Percentiles rank a stretch among this genome's conserved stretches.
phyloP scores from a whole-genome alignment of 2,797 vertebrate genomes.

The Zenarchopterus dispar region DNA sequence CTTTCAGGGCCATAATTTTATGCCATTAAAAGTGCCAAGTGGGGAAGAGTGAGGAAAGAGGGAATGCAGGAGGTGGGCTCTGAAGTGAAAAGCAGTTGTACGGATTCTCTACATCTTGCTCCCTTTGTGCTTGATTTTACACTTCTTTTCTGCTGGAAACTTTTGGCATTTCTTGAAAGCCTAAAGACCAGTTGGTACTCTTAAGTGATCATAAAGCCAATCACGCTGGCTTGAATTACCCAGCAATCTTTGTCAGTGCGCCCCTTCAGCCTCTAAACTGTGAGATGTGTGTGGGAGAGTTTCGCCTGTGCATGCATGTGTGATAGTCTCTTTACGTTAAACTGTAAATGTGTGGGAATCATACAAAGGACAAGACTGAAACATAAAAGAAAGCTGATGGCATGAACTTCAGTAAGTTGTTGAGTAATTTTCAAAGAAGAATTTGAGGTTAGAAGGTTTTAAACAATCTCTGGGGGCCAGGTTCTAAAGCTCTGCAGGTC shows the following conservation, averaged over 20 bases:
- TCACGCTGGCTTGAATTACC: slow-evolving; percentile 96
- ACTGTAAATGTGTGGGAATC: slow-evolving; percentile 40
- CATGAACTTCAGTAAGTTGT: slow-evolving; percentile 11
- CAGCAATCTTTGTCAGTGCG: slow-evolving; percentile 91
- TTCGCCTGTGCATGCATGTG: slow-evolving; percentile 18
- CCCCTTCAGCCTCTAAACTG: slow-evolving; percentile 83
- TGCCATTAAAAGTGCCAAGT: slow-evolving; percentile 87
- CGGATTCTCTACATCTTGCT: slow-evolving; percentile 71
- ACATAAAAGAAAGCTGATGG: slow-evolving; percentile 29
- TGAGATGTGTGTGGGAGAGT: slow-evolving; percentile 71
- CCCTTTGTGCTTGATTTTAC: slow-evolving; percentile 84
- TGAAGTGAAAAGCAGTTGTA: slow-evolving; percentile 57
- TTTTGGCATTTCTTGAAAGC: slow-evolving; percentile 76
- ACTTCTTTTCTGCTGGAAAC: slow-evolving; percentile 78
- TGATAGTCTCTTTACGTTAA: slow-evolving; percentile 42
- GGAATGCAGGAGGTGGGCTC: slow-evolving; percentile 66
- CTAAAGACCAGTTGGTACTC: slow-evolving; percentile 93
- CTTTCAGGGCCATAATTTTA: slow-evolving; percentile 88
- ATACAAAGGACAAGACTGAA: slow-evolving; percentile 27
- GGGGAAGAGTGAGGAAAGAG: slow-evolving; percentile 64
- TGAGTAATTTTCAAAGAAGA: neutral
- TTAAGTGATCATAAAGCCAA: slow-evolving; percentile 95
- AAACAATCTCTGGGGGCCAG: slow-evolving; percentile 25
- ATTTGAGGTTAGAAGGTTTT: slow-evolving; percentile 9
- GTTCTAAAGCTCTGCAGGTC: slow-evolving; percentile 59